Evolutionary conservation across 1,140 invertebrate species (phyloP), one percentile per base, ranked within the genome.

Genomic region (Drosophila rhopaloa): DNA sequence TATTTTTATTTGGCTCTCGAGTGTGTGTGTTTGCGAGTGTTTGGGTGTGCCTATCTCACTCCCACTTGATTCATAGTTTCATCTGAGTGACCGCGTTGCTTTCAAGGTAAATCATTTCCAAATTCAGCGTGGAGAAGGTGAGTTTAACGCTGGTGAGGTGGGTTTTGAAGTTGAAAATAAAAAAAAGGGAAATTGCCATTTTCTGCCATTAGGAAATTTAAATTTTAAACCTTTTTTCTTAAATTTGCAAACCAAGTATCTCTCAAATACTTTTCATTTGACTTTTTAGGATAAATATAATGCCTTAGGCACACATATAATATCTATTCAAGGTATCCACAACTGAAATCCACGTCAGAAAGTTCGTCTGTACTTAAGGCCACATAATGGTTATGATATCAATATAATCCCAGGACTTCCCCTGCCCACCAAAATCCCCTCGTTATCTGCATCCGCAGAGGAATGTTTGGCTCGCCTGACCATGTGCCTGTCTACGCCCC

Each of bases 401-500:
- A 61, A 79, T 54, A 73, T 5, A 51, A 47, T 47, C 60, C 54
- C 57, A 72, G 46, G 47, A 70, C 53, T 47, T 24, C 24, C 48
- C 51, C 44, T 35, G 10, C 14, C 35, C 38, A 16, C 38, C 51
- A n/a, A 14, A 43, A 29, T 48, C 53, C 53, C 59, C 51, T 50
- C 47, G 41, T 60, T 63, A 43, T 16, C 57, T 51, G 53, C 48
- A 16, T 35, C 38, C 41, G 65, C 55, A 50, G 40, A 58, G 56
- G 59, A 79, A 82, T 77, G 63, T 65, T 75, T 86, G 82, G 61
- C 71, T 48, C 57, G 71, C 51, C 73, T 76, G 73, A 76, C 83
- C 83, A 89, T 86, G 83, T 86, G 83, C 84, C 83, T 86, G 83
- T 86, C 82, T 81, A 82, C 82, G 82, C 59, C 62, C 72, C 83